These are phyloP conservation scores for Trachelus tabidus DNA, from an alignment of 2,888 invertebrate genomes.

Conservation along the genomic window DNA sequence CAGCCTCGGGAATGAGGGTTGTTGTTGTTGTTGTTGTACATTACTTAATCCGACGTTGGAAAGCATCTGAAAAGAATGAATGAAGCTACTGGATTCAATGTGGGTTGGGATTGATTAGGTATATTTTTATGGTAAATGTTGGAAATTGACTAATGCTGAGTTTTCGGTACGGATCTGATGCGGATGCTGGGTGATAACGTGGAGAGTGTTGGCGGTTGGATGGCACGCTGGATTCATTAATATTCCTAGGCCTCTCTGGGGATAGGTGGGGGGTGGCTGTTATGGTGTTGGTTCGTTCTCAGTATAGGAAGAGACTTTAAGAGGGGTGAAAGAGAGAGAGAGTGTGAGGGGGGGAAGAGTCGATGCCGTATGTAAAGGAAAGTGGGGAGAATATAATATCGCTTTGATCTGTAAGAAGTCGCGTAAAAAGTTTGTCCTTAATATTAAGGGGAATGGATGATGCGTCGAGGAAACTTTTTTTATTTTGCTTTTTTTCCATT, in stretches of 20 bases:
- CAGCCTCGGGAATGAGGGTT: background rate
- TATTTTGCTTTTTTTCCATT: background rate
- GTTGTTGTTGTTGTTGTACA: background rate
- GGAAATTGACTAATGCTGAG: background rate
- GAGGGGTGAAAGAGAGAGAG: background rate
- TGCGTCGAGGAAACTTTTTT: background rate
- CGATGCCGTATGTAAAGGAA: background rate
- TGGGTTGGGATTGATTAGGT: background rate
- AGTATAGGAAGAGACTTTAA: background rate
- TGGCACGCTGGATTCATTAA: conserved; percentile 1
- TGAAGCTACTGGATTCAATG: background rate
- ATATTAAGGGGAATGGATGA: background rate
- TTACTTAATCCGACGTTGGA: background rate
- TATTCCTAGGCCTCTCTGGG: background rate
- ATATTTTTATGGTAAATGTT: background rate
- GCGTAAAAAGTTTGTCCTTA: background rate
- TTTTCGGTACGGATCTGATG: background rate
- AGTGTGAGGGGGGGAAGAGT: background rate
- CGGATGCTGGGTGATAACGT: background rate
- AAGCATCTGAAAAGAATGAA: background rate
- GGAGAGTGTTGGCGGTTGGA: background rate
- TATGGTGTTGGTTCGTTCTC: background rate
- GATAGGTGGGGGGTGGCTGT: background rate
- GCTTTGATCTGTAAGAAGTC: conserved; percentile 1
- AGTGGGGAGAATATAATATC: background rate